A percentile compares a stretch with the other conserved stretches of the same genome.
Evolutionary conservation across 2,113 vertebrate species (phyloP).

Genomic region (Marmota monax): DNA sequence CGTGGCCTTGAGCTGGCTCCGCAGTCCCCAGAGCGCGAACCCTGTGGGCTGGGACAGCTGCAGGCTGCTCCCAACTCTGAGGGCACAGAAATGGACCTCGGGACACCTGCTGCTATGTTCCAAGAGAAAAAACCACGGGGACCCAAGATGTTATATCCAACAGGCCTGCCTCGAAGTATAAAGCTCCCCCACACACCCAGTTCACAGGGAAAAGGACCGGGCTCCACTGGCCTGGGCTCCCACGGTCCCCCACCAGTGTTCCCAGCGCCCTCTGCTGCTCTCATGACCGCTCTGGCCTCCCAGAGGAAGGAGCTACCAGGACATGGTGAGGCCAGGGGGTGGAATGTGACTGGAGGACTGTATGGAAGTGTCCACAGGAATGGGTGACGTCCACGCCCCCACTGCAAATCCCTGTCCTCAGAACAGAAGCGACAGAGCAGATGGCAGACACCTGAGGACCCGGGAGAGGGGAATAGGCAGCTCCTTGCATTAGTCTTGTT

Average conservation of each 20-base stretch:
- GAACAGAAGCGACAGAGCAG: accelerated
- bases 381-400: accelerated
- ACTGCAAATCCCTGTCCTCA: accelerated
- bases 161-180: not conserved
- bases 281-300: not conserved
- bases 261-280: not conserved
- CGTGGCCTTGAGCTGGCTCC: accelerated
- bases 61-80: accelerated
- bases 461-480: accelerated
- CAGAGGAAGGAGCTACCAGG: not conserved
- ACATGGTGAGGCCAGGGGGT: accelerated
- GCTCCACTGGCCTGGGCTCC: accelerated
- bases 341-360: not conserved
- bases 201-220: no score
- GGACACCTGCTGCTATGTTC: not conserved
- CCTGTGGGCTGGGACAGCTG: not conserved
- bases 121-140: not conserved
- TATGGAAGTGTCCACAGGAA: no score
- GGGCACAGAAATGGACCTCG: accelerated
- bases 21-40: accelerated
- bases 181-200: not conserved
- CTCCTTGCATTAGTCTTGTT: no score
- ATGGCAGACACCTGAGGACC: accelerated
- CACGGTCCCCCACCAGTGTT: accelerated
- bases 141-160: not conserved